Evolutionary conservation across 2,797 vertebrate genomes (phyloP).

Genomic region (Anguilla anguilla): DNA sequence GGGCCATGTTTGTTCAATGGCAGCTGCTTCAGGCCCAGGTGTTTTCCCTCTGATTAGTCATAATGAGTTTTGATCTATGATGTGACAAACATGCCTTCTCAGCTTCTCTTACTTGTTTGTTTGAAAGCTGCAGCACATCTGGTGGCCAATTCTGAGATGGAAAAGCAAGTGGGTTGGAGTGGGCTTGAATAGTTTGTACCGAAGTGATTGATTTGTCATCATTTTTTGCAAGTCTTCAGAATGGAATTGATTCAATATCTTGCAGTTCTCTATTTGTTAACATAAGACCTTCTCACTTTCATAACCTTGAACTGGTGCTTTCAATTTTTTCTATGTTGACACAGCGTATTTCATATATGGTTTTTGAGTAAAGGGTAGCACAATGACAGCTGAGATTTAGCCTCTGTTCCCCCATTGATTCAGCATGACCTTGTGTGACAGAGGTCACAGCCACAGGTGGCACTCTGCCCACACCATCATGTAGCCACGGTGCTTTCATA

Average conservation of each 20-base stretch:
- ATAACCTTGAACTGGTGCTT: not conserved
- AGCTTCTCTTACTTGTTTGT: not conserved
- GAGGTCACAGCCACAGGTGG: too few species aligned
- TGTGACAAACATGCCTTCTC: constrained; percentile 5
- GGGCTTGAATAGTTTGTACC: not conserved
- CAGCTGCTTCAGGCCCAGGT: constrained; percentile 19
- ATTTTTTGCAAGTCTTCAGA: not conserved
- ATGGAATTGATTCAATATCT: not conserved
- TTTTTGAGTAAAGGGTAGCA: not conserved
- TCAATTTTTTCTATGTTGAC: not conserved
- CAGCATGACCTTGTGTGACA: not conserved
- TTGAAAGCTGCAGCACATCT: constrained; percentile 19
- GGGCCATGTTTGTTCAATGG: constrained; percentile 10
- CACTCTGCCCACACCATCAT: too few species aligned
- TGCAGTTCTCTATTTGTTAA: not conserved
- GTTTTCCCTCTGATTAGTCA: constrained; percentile 21
- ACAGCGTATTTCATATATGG: not conserved
- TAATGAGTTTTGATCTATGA: constrained; percentile 23
- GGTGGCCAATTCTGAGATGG: constrained; percentile 10
- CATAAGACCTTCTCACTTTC: not conserved
- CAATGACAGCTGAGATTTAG: not conserved
- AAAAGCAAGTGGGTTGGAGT: not conserved
- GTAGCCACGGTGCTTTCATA: not conserved
- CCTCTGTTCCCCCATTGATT: not conserved
- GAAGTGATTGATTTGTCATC: not conserved